Evolutionary conservation across 2,888 invertebrate species (phyloP).

Genomic region (Tetropium fuscum): DNA sequence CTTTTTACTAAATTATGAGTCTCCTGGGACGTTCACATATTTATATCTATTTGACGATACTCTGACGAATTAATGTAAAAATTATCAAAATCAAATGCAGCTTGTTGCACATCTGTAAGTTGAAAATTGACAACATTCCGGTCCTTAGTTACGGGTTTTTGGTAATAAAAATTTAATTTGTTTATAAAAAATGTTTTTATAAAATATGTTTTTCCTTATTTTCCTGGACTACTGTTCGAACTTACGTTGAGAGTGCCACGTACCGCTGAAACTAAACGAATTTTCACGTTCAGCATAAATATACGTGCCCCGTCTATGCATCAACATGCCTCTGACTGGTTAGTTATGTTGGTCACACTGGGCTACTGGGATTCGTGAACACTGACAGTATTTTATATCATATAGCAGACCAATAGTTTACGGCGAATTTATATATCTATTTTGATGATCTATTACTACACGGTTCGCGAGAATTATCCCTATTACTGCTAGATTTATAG

Average conservation of each 20-base stretch:
- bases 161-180: no score
- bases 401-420: constrained; percentile 60
- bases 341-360: constrained; percentile 54
- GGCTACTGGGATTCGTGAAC: constrained; percentile 47
- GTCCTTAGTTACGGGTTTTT: no score
- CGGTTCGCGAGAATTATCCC: constrained; percentile 41
- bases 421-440: constrained; percentile 62
- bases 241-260: neutral
- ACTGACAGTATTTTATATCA: constrained; percentile 59
- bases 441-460: constrained; percentile 59
- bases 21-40: neutral
- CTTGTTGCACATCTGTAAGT: no score
- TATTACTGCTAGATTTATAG: constrained; percentile 41
- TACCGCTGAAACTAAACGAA: constrained; percentile 4
- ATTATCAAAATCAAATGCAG: no score
- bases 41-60: neutral
- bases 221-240: no score
- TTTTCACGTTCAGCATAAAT: constrained; percentile 35
- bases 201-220: no score
- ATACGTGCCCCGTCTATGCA: constrained; percentile 37
- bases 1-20: neutral
- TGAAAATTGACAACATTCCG: no score
- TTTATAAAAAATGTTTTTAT: no score
- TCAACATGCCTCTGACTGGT: constrained; percentile 49
- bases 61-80: neutral